Evolutionary conservation across 2,113 vertebrate species (phyloP), one percentile per base, ranked within the genome.

Genomic region (Sylvia atricapilla): DNA sequence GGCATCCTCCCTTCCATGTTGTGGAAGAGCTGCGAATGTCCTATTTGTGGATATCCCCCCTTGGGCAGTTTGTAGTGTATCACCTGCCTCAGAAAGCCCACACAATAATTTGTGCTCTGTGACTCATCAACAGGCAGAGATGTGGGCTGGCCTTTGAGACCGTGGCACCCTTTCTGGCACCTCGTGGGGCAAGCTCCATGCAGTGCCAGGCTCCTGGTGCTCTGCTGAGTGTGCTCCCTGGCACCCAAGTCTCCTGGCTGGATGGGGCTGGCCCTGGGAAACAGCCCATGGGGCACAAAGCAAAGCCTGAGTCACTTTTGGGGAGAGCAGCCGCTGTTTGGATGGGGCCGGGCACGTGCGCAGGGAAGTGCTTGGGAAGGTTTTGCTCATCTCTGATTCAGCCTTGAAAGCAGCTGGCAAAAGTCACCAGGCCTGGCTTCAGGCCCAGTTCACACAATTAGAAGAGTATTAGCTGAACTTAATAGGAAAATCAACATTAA

Each of bases 401-500:
- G 22, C 67, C 67, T 55, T 66, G 68, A 73, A 66, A 70, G 62
- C 83, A 80, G 83, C 69, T 6, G 31, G 74, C 47, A 77, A 66
- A 86, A 85, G 56, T 79, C 63, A 87, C 46, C 15, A 8, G 15
- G 66, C 47, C 85, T 96, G 96, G 96, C 89, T 91, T 53, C 75
- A 81, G 70, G 93, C 96, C 88, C 90, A 92, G 89, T 68, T 94
- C 95, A 94, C 85, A 96, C 95, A 92, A 97, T 96, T 92, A 98
- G 91, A 75, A 67, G 94, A 74, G 79, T 97, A 96, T 97, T 96
- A 96, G 90, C 91, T 85, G 87, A 92, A 93, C 88, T 88, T 97
- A 96, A 96, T 87, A 89, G 95, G 96, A 95, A 96, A 84, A 96
- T 95, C 91, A 89, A 93, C 96, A 93, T 94, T 95, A 95, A 96